These are phyloP conservation scores for Atherinosoma microstoma DNA, from an alignment of 2,797 vertebrate species.

Conservation along the genomic window DNA sequence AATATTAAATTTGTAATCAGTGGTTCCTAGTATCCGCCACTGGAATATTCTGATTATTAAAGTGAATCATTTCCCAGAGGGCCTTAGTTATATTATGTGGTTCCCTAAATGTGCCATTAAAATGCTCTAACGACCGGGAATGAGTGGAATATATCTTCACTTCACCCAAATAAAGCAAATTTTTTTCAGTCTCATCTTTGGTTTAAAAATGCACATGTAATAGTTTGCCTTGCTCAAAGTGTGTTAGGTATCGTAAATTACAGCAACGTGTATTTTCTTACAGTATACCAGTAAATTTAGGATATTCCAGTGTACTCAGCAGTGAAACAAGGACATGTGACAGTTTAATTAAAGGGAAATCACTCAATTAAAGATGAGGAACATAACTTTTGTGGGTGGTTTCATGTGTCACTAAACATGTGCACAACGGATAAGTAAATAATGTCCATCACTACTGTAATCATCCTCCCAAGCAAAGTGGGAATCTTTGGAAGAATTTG, in stretches of 20 bases:
- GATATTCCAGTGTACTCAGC: background rate
- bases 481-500: background rate
- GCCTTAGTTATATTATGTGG: constrained; percentile 12
- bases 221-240: background rate
- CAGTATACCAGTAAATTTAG: background rate
- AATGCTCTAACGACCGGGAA: constrained; percentile 24
- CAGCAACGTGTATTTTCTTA: background rate
- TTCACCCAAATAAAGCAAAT: constrained; percentile 1
- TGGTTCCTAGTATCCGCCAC: constrained; percentile 41
- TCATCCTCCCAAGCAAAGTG: background rate
- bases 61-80: constrained; percentile 34
- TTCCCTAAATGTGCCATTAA: constrained; percentile 39
- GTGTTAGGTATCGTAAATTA: background rate
- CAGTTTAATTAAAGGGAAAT: constrained; percentile 4
- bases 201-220: background rate
- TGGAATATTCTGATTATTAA: constrained; percentile 63
- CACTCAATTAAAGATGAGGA: background rate
- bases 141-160: background rate
- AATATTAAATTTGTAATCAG: constrained; percentile 74
- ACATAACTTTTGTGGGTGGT: background rate
- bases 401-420: background rate
- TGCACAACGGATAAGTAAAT: background rate
- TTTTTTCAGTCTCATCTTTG: background rate
- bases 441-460: background rate
- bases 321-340: background rate